Evolutionary conservation across 2,888 invertebrate species (phyloP), one percentile per base, ranked within the genome.

Genomic region (Teleiodes luculella): DNA sequence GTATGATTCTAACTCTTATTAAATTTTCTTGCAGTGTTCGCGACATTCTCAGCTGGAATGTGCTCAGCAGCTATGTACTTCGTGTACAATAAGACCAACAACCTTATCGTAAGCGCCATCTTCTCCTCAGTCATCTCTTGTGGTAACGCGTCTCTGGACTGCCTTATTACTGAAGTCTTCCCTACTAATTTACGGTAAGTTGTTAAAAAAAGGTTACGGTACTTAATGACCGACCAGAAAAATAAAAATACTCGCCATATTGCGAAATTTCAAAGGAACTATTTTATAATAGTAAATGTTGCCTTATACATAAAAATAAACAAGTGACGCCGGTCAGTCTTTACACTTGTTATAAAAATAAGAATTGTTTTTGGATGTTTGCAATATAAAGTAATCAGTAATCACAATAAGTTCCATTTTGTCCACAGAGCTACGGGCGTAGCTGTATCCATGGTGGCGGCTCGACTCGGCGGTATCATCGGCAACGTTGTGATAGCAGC

Each of bases 121-220:
- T 96, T 96, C 86, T 96, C 95, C 76, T 95, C 95, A 50, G 95
- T 96, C 55, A 96, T 96, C 65, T 96, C 96, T 54, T 96, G 96
- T 78, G 96, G 96, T 60, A 96, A 96, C 83, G 96, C 96, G 52
- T 95, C 97, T 3, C 91, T 97, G 59, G 97, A 97, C 89, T 97
- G 97, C 76, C 92, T 98, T 65, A 96, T 96, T 74, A 96, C 96
- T 20, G 98, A 98, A 90, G 95, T 97, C 58, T 97, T 97, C 80
- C 97, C 97, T 33, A 97, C 97, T 39, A 94, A 96, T 84, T 91
- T 97, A 72, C 93, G 96, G 95, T 95, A 85, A 75, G 63, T 33
- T 33, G 5, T 6, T 33, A 3, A 33, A 8, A 3, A 33, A 33
- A 11, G n/a, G n/a, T n/a, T 33, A 24, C 24, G 6, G 24, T 24